Base-by-base conservation (phyloP, 1,140 invertebrate genomes). In the Pseudomyrmex dendroicus region DNA sequence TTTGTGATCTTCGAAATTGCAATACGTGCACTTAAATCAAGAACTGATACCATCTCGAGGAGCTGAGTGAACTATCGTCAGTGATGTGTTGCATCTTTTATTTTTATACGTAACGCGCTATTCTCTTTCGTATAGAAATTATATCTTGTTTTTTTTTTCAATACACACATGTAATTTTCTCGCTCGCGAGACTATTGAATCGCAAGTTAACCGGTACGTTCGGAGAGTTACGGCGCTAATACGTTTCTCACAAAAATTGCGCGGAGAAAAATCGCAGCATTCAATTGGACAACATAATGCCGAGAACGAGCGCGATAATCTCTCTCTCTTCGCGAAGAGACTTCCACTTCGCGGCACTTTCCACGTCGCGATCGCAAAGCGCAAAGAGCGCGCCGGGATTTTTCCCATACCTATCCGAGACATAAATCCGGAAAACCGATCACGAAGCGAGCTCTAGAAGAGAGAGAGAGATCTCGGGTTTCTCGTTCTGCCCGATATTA, bases 401-500 rank as follows among this genome's bases (percentile, higher is more conserved):
- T 82, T 73, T 82, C 70, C 62, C 48, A 44, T 44, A 72, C 73
- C 20, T n/a, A 10, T 48, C 22, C 12, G 48, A 35, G 35, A 35
- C 35, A 7, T n/a, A 48, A 77, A 67, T 73, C 62, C 50, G 66
- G 25, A 59, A 82, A 83, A 63, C 44, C 17, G 62, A 82, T 66
- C 22, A 80, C 67, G 62, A 35, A 61, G 2, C 50, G 56, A 63
- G 61, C 22, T 25, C 12, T 13, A 35, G 35, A 35, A 35, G 25
- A 25, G 3, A 25, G 25, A 25, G 25, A 25, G 35, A 83, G 50
- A 68, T 64, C 74, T 72, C 83, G n/a, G 17, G 52, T 64, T 83
- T 74, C 50, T 85, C 73, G 74, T 77, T 59, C 35, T 35, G 35
- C 0, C 35, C 57, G 77, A 83, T 85, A 88, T 82, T 88, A 88